These are phyloP conservation scores for Celastrina argiolus DNA, from an alignment of 2,888 invertebrate genomes.

Conservation along the genomic window DNA sequence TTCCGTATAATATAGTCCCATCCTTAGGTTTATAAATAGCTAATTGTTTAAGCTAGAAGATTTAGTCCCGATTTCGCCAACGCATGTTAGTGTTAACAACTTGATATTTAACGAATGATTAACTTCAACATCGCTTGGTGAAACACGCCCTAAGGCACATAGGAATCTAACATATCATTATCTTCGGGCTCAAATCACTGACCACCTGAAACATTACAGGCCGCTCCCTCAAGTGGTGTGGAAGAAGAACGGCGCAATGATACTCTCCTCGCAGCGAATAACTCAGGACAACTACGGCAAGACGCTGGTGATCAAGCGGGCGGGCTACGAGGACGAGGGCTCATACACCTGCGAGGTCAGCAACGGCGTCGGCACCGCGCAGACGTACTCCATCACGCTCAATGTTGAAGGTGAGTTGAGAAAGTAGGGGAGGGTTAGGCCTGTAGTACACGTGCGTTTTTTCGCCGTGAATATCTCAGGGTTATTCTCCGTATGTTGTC, in stretches of 20 bases:
- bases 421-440: too few relatives aligned
- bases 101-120: too few relatives aligned
- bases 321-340: conserved; percentile 93
- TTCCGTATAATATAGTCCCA: too few relatives aligned
- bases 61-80: too few relatives aligned
- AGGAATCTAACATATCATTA: not conserved
- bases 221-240: conserved; percentile 96
- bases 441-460: too few relatives aligned
- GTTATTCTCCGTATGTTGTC: too few relatives aligned
- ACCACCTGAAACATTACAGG: conserved; percentile 54
- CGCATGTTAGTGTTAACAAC: too few relatives aligned
- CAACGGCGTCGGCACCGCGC: conserved; percentile 92
- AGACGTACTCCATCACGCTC: conserved; percentile 90
- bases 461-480: too few relatives aligned
- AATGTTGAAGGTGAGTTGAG: conserved; percentile 80
- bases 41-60: too few relatives aligned
- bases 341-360: conserved; percentile 95
- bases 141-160: too few relatives aligned
- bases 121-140: too few relatives aligned
- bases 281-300: conserved; percentile 96
- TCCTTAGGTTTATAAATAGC: too few relatives aligned
- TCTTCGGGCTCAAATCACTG: not conserved
- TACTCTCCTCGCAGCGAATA: conserved; percentile 85
- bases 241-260: conserved; percentile 87
- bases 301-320: conserved; percentile 91